Percentiles rank a stretch among this genome's conserved stretches.
Conservation (phyloP, 2,797 vertebrate species). For the Morelia viridis region DNA sequence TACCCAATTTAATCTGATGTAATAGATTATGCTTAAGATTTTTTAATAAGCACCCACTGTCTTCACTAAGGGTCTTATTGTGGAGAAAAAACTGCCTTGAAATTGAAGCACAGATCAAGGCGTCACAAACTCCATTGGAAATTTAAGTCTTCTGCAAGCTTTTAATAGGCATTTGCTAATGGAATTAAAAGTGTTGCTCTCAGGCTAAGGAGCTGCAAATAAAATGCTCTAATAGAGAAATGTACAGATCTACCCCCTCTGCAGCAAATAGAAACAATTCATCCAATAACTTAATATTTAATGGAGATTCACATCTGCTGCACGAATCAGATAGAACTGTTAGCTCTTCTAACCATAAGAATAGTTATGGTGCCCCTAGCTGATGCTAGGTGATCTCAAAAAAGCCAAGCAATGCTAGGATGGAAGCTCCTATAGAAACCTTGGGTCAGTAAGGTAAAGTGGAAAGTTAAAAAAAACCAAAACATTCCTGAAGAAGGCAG, state of each 20-base stretch:
- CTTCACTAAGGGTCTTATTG: neutral
- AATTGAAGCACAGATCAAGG: neutral
- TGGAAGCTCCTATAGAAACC: neutral
- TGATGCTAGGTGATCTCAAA: neutral
- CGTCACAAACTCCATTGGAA: slow-evolving; percentile 18
- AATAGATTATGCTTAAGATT: neutral
- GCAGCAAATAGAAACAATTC: neutral
- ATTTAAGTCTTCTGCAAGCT: neutral
- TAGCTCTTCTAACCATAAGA: neutral
- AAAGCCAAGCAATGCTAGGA: neutral
- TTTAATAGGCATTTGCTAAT: neutral
- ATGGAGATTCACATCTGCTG: neutral
- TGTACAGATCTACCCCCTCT: neutral
- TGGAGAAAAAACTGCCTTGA: neutral
- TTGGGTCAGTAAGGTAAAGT: neutral
- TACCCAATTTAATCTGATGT: neutral
- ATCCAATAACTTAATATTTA: neutral
- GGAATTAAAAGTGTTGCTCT: neutral
- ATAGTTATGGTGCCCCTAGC: neutral
- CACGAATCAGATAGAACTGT: neutral
- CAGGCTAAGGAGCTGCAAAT: neutral
- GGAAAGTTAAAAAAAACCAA: neutral
- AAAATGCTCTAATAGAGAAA: neutral
- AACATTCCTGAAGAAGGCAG: neutral
- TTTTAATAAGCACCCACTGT: neutral